Percentiles rank a stretch among this genome's conserved stretches.
phyloP scores from a whole-genome alignment of 2,888 invertebrate genomes.

The Gryllus longicercus region DNA sequence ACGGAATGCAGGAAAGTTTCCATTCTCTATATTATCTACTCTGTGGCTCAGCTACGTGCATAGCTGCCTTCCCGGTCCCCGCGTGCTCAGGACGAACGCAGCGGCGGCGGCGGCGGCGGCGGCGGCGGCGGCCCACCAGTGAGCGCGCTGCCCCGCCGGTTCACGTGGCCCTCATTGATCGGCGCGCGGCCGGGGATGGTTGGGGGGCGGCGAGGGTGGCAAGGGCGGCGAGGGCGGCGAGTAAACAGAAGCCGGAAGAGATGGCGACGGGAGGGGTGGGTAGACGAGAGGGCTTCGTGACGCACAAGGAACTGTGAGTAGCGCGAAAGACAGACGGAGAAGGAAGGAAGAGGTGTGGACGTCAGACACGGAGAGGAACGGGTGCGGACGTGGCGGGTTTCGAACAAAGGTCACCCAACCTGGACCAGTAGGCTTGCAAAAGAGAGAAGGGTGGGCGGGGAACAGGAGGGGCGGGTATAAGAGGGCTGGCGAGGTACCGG shows the following conservation, averaged over 20 bases:
- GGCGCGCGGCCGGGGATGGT: slow-evolving; percentile 27
- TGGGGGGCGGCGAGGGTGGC: slow-evolving; percentile 33
- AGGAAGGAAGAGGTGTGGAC: slow-evolving; percentile 27
- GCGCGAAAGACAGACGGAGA: slow-evolving; percentile 23
- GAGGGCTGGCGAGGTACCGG: too few relatives aligned
- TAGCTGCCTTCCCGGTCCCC: too few relatives aligned
- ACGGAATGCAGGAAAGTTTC: too few relatives aligned
- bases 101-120: not conserved
- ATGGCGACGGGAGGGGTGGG: slow-evolving; percentile 34
- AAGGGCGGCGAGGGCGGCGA: slow-evolving; percentile 35
- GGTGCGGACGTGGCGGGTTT: slow-evolving; percentile 38
- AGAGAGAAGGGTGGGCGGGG: slow-evolving; percentile 35
- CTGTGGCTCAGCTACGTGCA: too few relatives aligned
- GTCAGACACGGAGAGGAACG: slow-evolving; percentile 10
- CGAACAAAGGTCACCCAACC: not conserved
- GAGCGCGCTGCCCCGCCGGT: not conserved
- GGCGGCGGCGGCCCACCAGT: not conserved
- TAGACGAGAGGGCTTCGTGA: slow-evolving; percentile 34
- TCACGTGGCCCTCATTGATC: slow-evolving; percentile 17
- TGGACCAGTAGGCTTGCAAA: not conserved
- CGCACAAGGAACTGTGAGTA: slow-evolving; percentile 31
- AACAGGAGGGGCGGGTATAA: slow-evolving; percentile 24
- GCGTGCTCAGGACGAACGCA: not conserved
- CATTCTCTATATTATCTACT: too few relatives aligned
- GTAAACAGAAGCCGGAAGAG: slow-evolving; percentile 30